Evolutionary conservation across 2,888 invertebrate species (phyloP).

Genomic region (Drosophila rellima): DNA sequence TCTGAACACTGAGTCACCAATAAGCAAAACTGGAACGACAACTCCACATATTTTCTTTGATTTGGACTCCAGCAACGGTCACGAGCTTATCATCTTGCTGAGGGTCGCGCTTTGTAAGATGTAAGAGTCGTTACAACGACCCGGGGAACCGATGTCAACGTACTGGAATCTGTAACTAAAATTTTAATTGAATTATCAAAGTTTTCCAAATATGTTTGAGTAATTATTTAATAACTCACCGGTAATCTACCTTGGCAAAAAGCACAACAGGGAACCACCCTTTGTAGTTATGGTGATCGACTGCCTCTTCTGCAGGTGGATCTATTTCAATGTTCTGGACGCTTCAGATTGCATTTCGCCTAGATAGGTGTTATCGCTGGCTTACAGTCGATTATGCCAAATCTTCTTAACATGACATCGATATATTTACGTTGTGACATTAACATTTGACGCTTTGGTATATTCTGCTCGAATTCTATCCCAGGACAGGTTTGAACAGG

Average conservation of each 20-base stretch:
- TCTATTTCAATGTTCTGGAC: not conserved
- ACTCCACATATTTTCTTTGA: not conserved
- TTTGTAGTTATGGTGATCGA: too few relatives aligned
- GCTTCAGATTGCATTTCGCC: not conserved
- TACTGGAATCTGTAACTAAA: too few relatives aligned
- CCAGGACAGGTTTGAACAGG: slow-evolving; percentile 2
- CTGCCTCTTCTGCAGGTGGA: too few relatives aligned
- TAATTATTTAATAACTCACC: too few relatives aligned
- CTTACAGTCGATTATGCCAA: slow-evolving; percentile 10
- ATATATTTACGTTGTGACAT: slow-evolving; percentile 4
- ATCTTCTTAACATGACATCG: not conserved
- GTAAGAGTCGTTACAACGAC: too few relatives aligned
- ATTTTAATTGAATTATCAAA: too few relatives aligned
- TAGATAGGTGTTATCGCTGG: slow-evolving; percentile 9
- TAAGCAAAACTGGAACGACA: not conserved
- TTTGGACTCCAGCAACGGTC: not conserved
- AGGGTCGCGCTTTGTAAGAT: too few relatives aligned
- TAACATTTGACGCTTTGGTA: not conserved
- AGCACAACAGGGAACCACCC: too few relatives aligned
- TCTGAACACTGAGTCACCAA: not conserved
- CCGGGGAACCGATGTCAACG: too few relatives aligned
- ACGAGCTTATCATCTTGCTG: too few relatives aligned
- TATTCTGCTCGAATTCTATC: slow-evolving; percentile 1
- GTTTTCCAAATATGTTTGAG: too few relatives aligned
- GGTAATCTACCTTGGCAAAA: too few relatives aligned